phyloP scores from a whole-genome alignment of 2,888 invertebrate genomes.

The Yponomeuta sedellus region DNA sequence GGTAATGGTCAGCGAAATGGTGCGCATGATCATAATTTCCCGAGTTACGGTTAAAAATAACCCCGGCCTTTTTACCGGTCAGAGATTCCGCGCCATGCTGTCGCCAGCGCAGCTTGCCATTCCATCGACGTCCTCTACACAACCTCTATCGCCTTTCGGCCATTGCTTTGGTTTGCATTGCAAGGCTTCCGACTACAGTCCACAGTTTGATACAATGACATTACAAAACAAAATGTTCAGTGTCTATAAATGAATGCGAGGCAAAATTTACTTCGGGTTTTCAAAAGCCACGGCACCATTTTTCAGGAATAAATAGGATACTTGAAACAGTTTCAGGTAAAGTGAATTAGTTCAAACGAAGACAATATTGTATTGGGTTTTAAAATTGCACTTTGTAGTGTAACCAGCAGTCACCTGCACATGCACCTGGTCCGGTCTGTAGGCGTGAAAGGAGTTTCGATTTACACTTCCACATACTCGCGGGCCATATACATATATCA shows the following conservation, averaged over 20 bases:
- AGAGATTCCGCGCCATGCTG: constrained; percentile 19
- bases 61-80: constrained; percentile 22
- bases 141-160: not conserved
- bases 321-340: not conserved
- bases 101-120: constrained; percentile 6
- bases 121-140: not conserved
- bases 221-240: not conserved
- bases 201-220: not conserved
- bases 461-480: constrained; percentile 42
- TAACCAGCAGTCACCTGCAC: constrained; percentile 16
- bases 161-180: not conserved
- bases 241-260: too few relatives aligned
- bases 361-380: not conserved
- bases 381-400: not conserved
- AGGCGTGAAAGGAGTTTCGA: constrained; percentile 35
- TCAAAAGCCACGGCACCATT: too few relatives aligned
- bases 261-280: too few relatives aligned
- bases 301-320: not conserved
- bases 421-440: constrained; percentile 24
- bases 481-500: constrained; percentile 25
- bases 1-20: constrained; percentile 15
- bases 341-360: not conserved
- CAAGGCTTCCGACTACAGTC: not conserved
- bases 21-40: constrained; percentile 19
- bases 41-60: constrained; percentile 22